Base-by-base conservation (phyloP, 2,888 invertebrate genomes). In the Dorcus hopei region DNA sequence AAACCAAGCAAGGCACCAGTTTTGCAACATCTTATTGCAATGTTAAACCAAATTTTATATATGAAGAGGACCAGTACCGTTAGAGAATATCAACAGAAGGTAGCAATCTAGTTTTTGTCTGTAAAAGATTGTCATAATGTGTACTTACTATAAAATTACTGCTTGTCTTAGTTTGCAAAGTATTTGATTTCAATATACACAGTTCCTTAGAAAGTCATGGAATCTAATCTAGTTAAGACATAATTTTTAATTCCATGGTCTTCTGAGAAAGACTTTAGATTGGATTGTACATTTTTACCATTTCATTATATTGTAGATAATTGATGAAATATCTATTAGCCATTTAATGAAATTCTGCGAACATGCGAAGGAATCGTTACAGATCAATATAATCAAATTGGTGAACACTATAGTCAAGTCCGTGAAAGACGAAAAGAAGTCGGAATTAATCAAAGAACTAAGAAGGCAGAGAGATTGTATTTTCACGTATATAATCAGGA, bases 391-490 rank as follows among this genome's bases (percentile, higher is more conserved):
- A 1, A 58, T 78, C 11, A 64, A 72, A 52, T 56, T 77, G 23
- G 74, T 78, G 49, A 77, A 77, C 55, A 72, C 74, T 1, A 70
- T 77, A 38, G 72, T 76, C 26, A 72, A 65, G 59, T 61, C 64
- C 49, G 70, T 72, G 26, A 74, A 72, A 57, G 71, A 69, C 5
- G 74, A 74, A 2, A 69, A 71, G 55, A 68, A 68, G 50, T 57
- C 52, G n/a, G 65, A 69, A n/a, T 58, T 75, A 7, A 70, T 77
- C 19, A 74, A 71, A 61, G 73, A 74, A 66, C 70, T 75, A 62
- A 74, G 56, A 60, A 70, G 55, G 67, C 72, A 61, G 38, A 64
- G 60, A 58, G 52, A 70, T 68, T 62, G 54, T 33, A 65, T 68
- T 57, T 68, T 58, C 48, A 62, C 61, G 2, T 40, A 66, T 38